phyloP scores from a whole-genome alignment of 2,113 vertebrate genomes.

The Lophotis ruficrista region DNA sequence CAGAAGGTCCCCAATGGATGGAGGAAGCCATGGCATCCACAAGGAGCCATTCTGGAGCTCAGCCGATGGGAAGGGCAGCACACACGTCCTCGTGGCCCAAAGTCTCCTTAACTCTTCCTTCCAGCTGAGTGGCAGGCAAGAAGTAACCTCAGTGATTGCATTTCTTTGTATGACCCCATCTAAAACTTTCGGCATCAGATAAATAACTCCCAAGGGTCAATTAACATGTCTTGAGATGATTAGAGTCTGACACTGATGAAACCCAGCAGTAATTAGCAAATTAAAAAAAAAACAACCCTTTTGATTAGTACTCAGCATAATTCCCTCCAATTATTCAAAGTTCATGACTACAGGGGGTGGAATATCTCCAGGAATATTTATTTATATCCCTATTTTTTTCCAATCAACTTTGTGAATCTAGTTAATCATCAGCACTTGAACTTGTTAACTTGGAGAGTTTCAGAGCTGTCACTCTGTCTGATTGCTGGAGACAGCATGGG shows the following conservation, averaged over 20 bases:
- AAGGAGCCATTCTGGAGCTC: neutral
- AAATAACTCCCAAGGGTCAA: constrained; percentile 81
- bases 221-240: constrained; percentile 86
- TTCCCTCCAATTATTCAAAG: constrained; percentile 88
- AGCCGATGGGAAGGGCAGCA: neutral
- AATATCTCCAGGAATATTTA: constrained; percentile 84
- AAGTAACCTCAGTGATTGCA: constrained; percentile 54
- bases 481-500: constrained; percentile 53
- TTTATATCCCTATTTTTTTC: constrained; percentile 81
- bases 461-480: constrained; percentile 65
- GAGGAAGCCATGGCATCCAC: neutral
- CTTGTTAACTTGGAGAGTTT: constrained; percentile 70
- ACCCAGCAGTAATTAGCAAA: constrained; percentile 85
- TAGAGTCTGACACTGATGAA: constrained; percentile 85
- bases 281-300: constrained; percentile 76
- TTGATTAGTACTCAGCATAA: constrained; percentile 88
- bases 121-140: neutral
- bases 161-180: constrained; percentile 64
- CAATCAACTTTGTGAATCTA: constrained; percentile 78
- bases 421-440: constrained; percentile 74
- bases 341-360: constrained; percentile 85
- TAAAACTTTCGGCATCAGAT: constrained; percentile 65
- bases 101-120: constrained; percentile 17
- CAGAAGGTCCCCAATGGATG: neutral
- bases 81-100: neutral